Conservation (phyloP, 2,888 invertebrate genomes). For the Podabrus alpinus region DNA sequence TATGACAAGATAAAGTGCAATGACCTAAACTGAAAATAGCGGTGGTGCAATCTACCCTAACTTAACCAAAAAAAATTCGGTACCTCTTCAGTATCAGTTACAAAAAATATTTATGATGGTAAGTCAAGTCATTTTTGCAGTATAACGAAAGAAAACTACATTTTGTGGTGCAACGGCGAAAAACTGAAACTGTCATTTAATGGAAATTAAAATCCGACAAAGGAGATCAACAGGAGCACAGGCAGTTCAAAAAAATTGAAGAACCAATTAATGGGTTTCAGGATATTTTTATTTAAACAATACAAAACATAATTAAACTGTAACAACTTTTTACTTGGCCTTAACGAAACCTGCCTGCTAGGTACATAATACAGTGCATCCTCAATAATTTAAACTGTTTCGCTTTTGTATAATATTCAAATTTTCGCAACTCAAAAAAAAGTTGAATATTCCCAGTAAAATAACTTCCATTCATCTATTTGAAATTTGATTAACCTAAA, state of each 20-base stretch:
- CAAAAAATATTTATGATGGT: too few species aligned
- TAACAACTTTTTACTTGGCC: background rate
- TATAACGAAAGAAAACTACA: background rate
- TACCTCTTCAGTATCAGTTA: background rate
- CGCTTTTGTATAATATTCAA: background rate
- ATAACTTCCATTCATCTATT: background rate
- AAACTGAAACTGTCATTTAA: background rate
- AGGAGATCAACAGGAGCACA: slow-evolving; percentile 1
- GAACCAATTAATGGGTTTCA: background rate
- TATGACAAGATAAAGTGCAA: too few species aligned
- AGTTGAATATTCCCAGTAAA: background rate
- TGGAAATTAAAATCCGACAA: background rate
- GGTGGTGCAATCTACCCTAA: too few species aligned
- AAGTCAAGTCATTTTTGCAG: too few species aligned
- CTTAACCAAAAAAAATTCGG: background rate
- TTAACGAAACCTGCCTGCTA: background rate
- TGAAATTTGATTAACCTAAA: background rate
- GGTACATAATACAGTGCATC: background rate
- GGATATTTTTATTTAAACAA: background rate
- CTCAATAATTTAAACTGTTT: background rate
- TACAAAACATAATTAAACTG: background rate
- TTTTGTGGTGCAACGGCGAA: background rate
- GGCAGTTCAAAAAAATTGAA: background rate
- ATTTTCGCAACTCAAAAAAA: background rate
- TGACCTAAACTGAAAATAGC: too few species aligned